Conservation (phyloP, 2,113 vertebrate genomes). For the Cebus imitator region DNA sequence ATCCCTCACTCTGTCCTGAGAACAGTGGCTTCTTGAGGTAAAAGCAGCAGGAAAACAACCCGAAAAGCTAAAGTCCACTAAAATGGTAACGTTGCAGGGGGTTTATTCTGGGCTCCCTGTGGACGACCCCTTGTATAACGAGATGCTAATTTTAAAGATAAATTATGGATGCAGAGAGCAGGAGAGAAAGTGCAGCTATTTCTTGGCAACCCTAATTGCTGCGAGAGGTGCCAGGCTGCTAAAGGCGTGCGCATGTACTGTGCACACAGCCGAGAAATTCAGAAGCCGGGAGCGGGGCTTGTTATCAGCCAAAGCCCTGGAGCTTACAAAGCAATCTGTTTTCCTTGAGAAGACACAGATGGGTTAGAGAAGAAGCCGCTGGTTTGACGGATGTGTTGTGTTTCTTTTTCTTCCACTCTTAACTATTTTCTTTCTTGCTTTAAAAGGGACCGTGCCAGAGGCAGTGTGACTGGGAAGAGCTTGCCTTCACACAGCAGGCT, state of each 20-base stretch:
- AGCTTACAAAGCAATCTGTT: conserved; percentile 38
- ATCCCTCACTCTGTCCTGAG: not conserved
- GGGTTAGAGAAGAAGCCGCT: not conserved
- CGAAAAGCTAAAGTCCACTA: not conserved
- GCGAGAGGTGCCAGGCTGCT: conserved; percentile 61
- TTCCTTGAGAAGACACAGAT: conserved; percentile 30
- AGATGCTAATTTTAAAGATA: conserved; percentile 58
- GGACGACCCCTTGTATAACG: not conserved
- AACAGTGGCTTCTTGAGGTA: not conserved
- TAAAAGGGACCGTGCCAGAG: not conserved
- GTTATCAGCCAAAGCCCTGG: conserved; percentile 36
- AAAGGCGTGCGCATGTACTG: conserved; percentile 56
- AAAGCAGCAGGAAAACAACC: not conserved
- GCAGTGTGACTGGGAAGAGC: not conserved
- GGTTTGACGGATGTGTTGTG: not conserved
- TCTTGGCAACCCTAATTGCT: not conserved
- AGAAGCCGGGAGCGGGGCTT: not conserved
- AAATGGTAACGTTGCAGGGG: not conserved
- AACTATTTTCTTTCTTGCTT: not conserved
- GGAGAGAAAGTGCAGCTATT: not conserved
- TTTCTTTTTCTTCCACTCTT: not conserved
- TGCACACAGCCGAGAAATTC: conserved; percentile 47
- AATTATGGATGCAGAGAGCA: not conserved
- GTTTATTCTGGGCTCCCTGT: not conserved
- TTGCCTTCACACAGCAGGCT: not conserved